Conservation (phyloP, 30 jellyfish, hydroid and myxozoan species). For the Calvadosia cruxmelitensis region DNA sequence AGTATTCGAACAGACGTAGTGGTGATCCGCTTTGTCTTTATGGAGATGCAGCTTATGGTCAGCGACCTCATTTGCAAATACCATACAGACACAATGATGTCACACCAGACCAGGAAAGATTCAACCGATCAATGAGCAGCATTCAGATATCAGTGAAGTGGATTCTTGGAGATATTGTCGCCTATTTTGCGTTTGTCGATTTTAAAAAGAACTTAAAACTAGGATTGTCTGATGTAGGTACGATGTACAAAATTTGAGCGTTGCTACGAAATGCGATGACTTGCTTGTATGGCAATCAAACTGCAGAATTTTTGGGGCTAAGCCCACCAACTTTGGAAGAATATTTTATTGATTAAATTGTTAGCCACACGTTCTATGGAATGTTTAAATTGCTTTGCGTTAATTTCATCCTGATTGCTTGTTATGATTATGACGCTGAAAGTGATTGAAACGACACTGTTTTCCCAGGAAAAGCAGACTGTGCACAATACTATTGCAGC, state of each 20-base stretch:
- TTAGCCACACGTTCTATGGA: no score
- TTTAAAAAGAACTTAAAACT: slow-evolving; percentile 45
- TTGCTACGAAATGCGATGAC: slow-evolving; percentile 38
- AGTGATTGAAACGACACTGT: no score
- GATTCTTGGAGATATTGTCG: slow-evolving; percentile 56
- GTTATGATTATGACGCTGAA: no score
- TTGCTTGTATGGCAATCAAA: slow-evolving; percentile 47
- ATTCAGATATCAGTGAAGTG: slow-evolving; percentile 54
- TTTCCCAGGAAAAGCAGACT: no score
- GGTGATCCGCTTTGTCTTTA: slow-evolving; percentile 37
- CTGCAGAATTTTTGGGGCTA: slow-evolving; percentile 34
- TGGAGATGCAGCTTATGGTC: slow-evolving; percentile 47
- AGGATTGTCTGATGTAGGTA: slow-evolving; percentile 44
- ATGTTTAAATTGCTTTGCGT: no score
- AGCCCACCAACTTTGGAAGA: slow-evolving; percentile 40
- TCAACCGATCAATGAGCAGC: slow-evolving; percentile 40
- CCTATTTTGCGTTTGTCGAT: slow-evolving; percentile 41
- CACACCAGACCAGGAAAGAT: slow-evolving; percentile 32
- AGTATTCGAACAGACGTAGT: slow-evolving; percentile 16
- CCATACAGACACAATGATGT: slow-evolving; percentile 17
- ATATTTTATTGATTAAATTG: no score
- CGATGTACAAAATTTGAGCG: slow-evolving; percentile 33
- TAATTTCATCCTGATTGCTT: no score
- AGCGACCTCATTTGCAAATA: slow-evolving; percentile 27
- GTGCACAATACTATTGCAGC: no score